Conservation (phyloP, 2,888 invertebrate genomes). For the Apotomis betuletana region DNA sequence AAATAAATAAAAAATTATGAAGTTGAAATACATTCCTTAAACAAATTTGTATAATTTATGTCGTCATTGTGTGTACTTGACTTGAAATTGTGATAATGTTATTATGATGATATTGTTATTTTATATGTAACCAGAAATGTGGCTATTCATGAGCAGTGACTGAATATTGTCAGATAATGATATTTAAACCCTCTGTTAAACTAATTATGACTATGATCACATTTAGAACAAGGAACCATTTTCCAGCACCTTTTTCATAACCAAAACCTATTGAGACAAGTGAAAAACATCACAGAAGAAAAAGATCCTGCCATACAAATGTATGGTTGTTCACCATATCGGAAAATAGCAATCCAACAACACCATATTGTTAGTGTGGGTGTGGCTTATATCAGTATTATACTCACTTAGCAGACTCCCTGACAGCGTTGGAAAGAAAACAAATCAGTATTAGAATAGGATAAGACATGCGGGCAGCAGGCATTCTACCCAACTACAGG, state of each 20-base stretch:
- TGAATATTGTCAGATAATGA: not conserved
- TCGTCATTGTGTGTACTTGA: no score
- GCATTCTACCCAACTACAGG: not conserved
- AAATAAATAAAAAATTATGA: no score
- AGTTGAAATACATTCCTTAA: no score
- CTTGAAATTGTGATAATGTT: no score
- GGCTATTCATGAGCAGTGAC: slow-evolving; percentile 17
- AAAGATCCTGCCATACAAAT: slow-evolving; percentile 2
- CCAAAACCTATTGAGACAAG: slow-evolving; percentile 12
- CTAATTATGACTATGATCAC: not conserved
- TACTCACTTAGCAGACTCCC: slow-evolving; percentile 85
- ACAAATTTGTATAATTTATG: no score
- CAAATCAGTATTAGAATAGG: slow-evolving; percentile 44
- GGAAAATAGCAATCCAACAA: slow-evolving; percentile 43
- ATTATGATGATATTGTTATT: not conserved
- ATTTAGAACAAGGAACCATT: not conserved
- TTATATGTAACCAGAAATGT: not conserved
- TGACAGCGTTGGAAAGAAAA: slow-evolving; percentile 79
- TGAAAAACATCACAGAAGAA: slow-evolving; percentile 23
- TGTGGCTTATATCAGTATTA: slow-evolving; percentile 43
- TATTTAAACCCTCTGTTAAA: not conserved
- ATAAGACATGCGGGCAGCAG: slow-evolving; percentile 13
- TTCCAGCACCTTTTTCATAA: not conserved
- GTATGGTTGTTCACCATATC: slow-evolving; percentile 1
- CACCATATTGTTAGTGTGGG: slow-evolving; percentile 49